phyloP scores from a whole-genome alignment of 1,140 invertebrate species.

The Teleopsis dalmanni region DNA sequence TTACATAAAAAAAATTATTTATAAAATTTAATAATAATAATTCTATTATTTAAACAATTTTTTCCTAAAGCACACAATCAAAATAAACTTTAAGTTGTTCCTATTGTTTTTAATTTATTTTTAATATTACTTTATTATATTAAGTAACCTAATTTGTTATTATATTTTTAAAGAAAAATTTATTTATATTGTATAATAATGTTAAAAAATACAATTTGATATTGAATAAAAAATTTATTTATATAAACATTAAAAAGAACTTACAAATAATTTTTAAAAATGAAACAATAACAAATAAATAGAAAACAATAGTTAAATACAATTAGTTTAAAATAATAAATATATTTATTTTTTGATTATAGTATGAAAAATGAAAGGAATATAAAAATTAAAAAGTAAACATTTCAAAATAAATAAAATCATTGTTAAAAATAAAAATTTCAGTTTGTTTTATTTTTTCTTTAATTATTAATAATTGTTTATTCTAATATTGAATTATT shows the following conservation, averaged over 20 bases:
- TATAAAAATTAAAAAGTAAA: background rate
- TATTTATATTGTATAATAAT: too few species aligned
- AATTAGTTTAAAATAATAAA: background rate
- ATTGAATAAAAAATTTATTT: background rate
- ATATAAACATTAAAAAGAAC: background rate
- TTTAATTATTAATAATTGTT: constrained; percentile 1
- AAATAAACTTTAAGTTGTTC: constrained; percentile 17
- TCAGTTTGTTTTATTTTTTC: background rate
- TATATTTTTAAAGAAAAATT: too few species aligned
- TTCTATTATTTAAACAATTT: background rate
- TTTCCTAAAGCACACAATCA: too few species aligned
- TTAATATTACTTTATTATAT: background rate
- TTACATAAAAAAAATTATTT: constrained; percentile 6
- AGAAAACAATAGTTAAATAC: background rate
- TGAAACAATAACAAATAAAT: background rate
- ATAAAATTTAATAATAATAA: constrained; percentile 3
- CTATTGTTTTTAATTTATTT: constrained; percentile 7
- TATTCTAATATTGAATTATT: background rate
- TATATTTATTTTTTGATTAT: background rate
- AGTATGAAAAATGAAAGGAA: background rate
- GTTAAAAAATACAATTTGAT: background rate
- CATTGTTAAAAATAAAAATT: background rate
- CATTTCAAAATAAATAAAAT: background rate
- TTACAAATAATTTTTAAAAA: background rate
- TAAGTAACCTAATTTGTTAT: constrained; percentile 6